phyloP scores from a whole-genome alignment of 1,140 invertebrate genomes.

The Camponotus floridanus region DNA sequence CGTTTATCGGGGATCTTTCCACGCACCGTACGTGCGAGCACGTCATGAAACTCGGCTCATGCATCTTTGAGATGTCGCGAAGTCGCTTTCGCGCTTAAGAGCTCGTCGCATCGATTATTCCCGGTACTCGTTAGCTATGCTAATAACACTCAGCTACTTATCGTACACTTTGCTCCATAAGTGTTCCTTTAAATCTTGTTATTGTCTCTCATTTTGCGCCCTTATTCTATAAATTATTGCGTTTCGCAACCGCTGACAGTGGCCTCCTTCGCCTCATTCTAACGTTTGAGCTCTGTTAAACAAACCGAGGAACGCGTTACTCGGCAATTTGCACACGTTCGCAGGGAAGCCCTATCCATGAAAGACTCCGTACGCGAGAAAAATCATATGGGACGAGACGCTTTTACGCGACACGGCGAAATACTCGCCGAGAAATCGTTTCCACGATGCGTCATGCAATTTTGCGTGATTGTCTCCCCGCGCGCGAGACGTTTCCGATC shows the following conservation, averaged over 20 bases:
- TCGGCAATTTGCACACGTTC: not conserved
- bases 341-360: not conserved
- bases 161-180: constrained; percentile 8
- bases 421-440: constrained; percentile 36
- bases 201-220: not conserved
- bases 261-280: not conserved
- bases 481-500: constrained; percentile 37
- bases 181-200: constrained; percentile 15
- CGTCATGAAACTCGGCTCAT: constrained; percentile 57
- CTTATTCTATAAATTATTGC: not conserved
- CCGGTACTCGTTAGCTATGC: constrained; percentile 31
- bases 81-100: constrained; percentile 48
- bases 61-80: constrained; percentile 55
- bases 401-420: not conserved
- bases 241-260: not conserved
- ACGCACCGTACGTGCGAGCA: constrained; percentile 53
- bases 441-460: constrained; percentile 26
- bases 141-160: constrained; percentile 21
- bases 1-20: constrained; percentile 51
- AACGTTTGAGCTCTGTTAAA: not conserved
- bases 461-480: constrained; percentile 28
- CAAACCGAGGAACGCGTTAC: not conserved
- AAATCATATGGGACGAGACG: not conserved
- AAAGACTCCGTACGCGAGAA: not conserved
- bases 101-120: constrained; percentile 36